Base-by-base conservation (phyloP, 2,797 vertebrate genomes). In the Catamblyrhynchus diadema region DNA sequence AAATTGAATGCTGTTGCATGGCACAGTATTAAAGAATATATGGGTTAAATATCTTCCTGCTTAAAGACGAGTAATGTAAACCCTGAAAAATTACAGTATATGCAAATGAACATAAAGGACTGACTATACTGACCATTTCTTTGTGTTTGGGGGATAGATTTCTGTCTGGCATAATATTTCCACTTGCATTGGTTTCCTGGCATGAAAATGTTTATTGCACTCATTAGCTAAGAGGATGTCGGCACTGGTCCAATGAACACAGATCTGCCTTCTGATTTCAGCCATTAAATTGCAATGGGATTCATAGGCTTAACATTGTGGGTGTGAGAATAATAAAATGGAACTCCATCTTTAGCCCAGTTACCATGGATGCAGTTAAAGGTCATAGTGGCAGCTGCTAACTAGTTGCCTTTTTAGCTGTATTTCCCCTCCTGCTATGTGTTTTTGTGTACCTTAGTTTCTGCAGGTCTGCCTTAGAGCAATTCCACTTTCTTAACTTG, bases 201-300 rank as follows among this genome's bases (percentile, higher is more conserved):
- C 98, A 99, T 98, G 98, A 98, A 99, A 98, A 98, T 98, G 98
- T 99, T 99, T 99, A 99, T 99, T 99, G 98, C 98, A 97, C 99
- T 99, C 99, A 99, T 99, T 99, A 99, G 98, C 98, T 98, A 98
- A 98, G 98, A 98, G 99, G 98, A 98, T 98, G 98, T 98, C 98
- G 99, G 99, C 99, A 98, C 93, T 89, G 97, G 98, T 99, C 99
- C 99, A 99, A 99, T 99, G 98, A 98, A 98, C 98, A 98, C 98
- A 98, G 98, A 98, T 98, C 98, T 98, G 98, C 98, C 98, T 98
- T 98, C 98, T 98, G 98, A 98, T 98, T 98, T 98, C 97, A 98
- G 98, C 98, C 98, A 97, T 98, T 98, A 98, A 98, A 98, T 98
- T 98, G 98, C 98, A 98, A 97, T 98, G 97, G 98, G 98, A 98